Evolutionary conservation across 2,888 invertebrate species (phyloP), one percentile per base, ranked within the genome.

Genomic region (Brenthis daphne): DNA sequence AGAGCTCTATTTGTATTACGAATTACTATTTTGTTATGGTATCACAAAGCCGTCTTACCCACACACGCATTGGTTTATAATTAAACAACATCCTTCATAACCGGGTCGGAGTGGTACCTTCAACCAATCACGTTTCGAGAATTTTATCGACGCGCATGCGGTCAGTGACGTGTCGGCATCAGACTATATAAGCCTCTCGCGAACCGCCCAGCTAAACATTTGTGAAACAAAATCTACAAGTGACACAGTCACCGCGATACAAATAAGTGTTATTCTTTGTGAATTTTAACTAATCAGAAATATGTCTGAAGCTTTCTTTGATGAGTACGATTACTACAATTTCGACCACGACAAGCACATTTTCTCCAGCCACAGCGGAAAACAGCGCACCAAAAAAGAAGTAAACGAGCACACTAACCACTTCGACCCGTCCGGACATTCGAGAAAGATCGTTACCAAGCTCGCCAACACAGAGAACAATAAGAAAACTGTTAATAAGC

Each of bases 271-370:
- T 73, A 73, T 72, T 73, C 75, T 80, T 77, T 73, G 75, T 74
- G 76, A 80, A 81, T 79, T 73, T 77, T 77, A 76, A 76, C 71
- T 80, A 84, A 80, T 82, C 76, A 75, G 79, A 90, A 94, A 89
- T 85, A 97, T 97, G 97, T 97, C 97, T 82, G 97, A 97, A 90
- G 93, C 94, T 80, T 95, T 96, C 92, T 96, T 96, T 86, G 98
- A 98, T 92, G 96, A 97, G 85, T 98, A 97, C 94, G 98, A 98
- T 85, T 97, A 98, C 85, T 98, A 97, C 94, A 98, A 98, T 91
- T 98, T 96, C 89, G 97, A 97, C 80, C 96, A 97, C 93, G 98
- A 98, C 88, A 98, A 98, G 90, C 96, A 97, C 86, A 95, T 98
- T 74, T 96, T 95, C 88, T 95, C 96, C 56, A 96, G 96, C 33